Evolutionary conservation across 2,888 invertebrate genomes (phyloP), one percentile per base, ranked within the genome.

Genomic region (Hyposoter didymator): DNA sequence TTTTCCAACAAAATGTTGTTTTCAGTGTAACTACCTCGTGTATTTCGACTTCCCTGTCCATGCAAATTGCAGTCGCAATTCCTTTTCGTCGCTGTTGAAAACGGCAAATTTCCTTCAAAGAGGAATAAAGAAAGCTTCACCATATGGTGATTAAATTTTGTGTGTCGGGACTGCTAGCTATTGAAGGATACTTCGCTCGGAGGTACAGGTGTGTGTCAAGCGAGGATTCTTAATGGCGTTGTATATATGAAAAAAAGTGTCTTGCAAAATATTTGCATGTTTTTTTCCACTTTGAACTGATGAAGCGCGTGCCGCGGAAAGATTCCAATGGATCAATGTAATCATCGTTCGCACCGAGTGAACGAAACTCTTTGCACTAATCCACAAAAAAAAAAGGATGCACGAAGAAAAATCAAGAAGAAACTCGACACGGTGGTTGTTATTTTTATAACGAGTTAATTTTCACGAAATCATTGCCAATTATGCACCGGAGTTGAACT

Each of bases 381-480:
- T 49, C 3, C 2, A 2, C 0, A 4, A n/a, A 4, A 17, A 49
- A 49, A 49, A n/a, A 1, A 10, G 0, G 3, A 35, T 35, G 1
- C 35, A 49, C 2, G n/a, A 17, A 49, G 22, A 14, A 55, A 55
- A 22, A 22, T 39, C 8, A 12, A 12, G 14, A 28, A 28, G 28
- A 59, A 59, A 28, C 5, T 5, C 5, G 28, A 28, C 14, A 14
- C 14, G 6, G 28, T 28, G 59, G 1, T 28, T 6, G 4, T 10
- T 28, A 7, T 0, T 55, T 10, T 22, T 22, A 19, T 55, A 19
- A 55, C 14, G 28, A 59, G 17, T n/a, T 84, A 69, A 45, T 79
- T 74, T 49, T n/a, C n/a, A 72, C 75, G 59, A 64, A 70, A 64
- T 66, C 82, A 12, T 59, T 59, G 28, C 22, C 32, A 32, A 62